Percentiles rank a stretch among this genome's conserved stretches.
phyloP scores from a whole-genome alignment of 2,113 vertebrate species.

The Macquaria ambigua region DNA sequence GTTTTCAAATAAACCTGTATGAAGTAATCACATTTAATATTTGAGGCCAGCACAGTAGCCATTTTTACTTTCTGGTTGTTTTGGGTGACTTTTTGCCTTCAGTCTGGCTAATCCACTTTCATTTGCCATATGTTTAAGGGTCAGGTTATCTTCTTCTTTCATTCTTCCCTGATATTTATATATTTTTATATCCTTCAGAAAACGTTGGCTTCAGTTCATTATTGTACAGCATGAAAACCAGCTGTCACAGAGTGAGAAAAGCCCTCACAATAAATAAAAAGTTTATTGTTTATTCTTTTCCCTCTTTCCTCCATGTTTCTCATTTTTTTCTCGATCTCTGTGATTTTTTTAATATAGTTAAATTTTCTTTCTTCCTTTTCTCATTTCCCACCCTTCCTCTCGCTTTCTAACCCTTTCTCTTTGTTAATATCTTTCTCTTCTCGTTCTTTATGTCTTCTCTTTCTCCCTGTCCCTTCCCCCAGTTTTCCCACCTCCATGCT shows the following conservation, averaged over 20 bases:
- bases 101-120: no score
- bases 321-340: not conserved
- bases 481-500: constrained; percentile 75
- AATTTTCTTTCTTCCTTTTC: not conserved
- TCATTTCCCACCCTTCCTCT: constrained; percentile 51
- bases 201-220: not conserved
- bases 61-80: no score
- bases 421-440: constrained; percentile 46
- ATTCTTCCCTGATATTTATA: not conserved
- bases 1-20: no score
- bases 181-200: no score
- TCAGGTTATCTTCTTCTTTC: no score
- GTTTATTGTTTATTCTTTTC: not conserved
- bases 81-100: no score
- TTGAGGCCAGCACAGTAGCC: no score
- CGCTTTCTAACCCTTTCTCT: constrained; percentile 52
- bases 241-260: not conserved
- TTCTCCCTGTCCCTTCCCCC: constrained; percentile 68
- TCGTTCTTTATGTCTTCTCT: constrained; percentile 35
- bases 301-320: not conserved
- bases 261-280: not conserved
- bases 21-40: no score
- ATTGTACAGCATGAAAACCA: not conserved
- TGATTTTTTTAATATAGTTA: not conserved
- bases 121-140: no score